phyloP scores from a whole-genome alignment of 2,113 vertebrate species.

The Oostethus manadensis region DNA sequence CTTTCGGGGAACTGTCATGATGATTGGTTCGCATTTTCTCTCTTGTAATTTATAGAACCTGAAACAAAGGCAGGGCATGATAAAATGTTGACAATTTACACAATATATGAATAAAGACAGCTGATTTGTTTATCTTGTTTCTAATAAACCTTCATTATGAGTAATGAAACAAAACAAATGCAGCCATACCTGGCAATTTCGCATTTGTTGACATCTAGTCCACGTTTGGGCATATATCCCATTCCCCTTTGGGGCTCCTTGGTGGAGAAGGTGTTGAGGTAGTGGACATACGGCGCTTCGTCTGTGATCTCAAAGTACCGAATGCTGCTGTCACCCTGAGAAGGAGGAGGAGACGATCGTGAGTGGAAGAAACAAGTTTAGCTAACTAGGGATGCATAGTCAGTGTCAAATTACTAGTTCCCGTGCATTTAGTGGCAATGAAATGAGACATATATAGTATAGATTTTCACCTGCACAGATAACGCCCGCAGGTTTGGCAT shows the following conservation, averaged over 20 bases:
- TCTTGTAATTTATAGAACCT: constrained; percentile 99
- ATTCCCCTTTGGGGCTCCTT: constrained; percentile 98
- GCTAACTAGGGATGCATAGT: no score
- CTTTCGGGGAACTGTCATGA: constrained; percentile 98
- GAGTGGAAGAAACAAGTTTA: neutral
- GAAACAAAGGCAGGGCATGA: neutral
- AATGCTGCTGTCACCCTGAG: constrained; percentile 96
- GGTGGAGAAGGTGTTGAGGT: constrained; percentile 97
- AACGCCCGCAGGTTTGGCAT: no score
- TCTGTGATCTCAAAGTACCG: constrained; percentile 98
- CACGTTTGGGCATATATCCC: constrained; percentile 98
- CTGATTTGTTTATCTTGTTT: no score
- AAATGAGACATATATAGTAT: no score
- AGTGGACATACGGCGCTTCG: constrained; percentile 94
- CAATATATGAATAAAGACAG: no score
- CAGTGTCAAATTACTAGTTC: no score
- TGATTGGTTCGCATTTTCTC: constrained; percentile 96
- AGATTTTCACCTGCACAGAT: no score
- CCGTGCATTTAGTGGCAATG: no score
- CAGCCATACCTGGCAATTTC: constrained; percentile 91
- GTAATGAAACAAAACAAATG: neutral
- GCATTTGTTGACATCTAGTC: constrained; percentile 97
- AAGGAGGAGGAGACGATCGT: neutral
- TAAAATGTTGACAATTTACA: no score
- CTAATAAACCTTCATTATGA: no score